A percentile compares a stretch with the other conserved stretches of the same genome.
Conservation (phyloP, 1,140 invertebrate genomes). For the Drosophila ohnishii region DNA sequence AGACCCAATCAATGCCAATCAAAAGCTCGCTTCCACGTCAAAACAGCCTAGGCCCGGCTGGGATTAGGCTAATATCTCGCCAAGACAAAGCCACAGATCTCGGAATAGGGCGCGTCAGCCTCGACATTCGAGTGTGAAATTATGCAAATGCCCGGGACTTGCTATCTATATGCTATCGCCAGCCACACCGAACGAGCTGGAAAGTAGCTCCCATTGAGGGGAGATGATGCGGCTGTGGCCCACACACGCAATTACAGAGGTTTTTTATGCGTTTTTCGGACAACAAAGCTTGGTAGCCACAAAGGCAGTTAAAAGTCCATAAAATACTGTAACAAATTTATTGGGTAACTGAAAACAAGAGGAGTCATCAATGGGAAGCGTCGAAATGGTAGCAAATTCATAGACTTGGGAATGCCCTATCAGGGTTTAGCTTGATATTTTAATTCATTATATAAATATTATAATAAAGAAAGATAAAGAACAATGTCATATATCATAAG, state of each 20-base stretch:
- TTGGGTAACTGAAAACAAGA: conserved; percentile 54
- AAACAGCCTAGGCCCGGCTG: conserved; percentile 43
- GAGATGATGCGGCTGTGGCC: conserved; percentile 21
- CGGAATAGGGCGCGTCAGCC: conserved; percentile 44
- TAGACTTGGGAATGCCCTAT: conserved; percentile 31
- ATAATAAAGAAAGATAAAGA: too few relatives aligned
- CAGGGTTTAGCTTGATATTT: too few relatives aligned
- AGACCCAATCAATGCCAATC: conserved; percentile 72
- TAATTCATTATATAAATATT: too few relatives aligned
- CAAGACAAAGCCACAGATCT: conserved; percentile 37
- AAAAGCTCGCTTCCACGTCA: conserved; percentile 68
- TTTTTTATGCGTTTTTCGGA: conserved; percentile 53
- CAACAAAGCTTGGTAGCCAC: conserved; percentile 73
- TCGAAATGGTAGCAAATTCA: conserved; percentile 1
- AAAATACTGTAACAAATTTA: conserved; percentile 80
- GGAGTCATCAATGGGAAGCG: conserved; percentile 1
- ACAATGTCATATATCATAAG: background rate
- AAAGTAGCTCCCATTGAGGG: conserved; percentile 32
- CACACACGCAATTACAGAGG: conserved; percentile 60
- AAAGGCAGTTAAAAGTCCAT: conserved; percentile 78
- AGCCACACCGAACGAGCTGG: conserved; percentile 24
- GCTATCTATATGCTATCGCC: conserved; percentile 38
- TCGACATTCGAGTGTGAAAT: conserved; percentile 67
- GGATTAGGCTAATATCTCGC: conserved; percentile 38
- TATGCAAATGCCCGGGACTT: conserved; percentile 64